Conservation (phyloP, 2,797 vertebrate genomes). For the Trichosurus vulpecula region DNA sequence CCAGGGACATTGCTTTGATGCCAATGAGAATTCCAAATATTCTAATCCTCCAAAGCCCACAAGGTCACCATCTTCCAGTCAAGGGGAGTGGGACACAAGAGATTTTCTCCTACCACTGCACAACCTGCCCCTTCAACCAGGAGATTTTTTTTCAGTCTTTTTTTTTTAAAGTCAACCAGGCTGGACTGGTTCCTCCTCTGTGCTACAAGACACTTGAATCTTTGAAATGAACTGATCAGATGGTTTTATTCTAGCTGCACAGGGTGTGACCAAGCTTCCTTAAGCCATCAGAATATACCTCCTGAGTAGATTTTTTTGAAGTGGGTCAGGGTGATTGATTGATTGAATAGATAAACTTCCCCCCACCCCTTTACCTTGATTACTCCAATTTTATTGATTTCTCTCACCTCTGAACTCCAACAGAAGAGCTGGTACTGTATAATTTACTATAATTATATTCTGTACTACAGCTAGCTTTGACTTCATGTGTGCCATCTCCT, state of each 20-base stretch:
- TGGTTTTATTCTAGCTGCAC: neutral
- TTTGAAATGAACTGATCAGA: neutral
- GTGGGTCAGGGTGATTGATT: neutral
- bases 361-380: neutral
- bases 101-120: neutral
- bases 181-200: neutral
- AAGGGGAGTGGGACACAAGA: neutral
- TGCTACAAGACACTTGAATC: neutral
- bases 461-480: neutral
- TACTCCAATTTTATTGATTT: neutral
- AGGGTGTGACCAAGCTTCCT: neutral
- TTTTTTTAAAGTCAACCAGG: neutral
- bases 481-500: neutral
- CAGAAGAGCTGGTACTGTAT: neutral
- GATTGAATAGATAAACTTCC: neutral
- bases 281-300: neutral
- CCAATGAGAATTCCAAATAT: neutral
- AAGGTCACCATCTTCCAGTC: neutral
- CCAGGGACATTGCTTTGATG: neutral
- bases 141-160: neutral
- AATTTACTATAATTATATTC: neutral
- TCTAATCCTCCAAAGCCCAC: neutral
- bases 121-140: neutral
- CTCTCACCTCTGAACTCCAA: neutral
- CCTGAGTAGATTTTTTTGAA: neutral